Conservation (phyloP, 2,113 vertebrate species). For the Leptosomus discolor region DNA sequence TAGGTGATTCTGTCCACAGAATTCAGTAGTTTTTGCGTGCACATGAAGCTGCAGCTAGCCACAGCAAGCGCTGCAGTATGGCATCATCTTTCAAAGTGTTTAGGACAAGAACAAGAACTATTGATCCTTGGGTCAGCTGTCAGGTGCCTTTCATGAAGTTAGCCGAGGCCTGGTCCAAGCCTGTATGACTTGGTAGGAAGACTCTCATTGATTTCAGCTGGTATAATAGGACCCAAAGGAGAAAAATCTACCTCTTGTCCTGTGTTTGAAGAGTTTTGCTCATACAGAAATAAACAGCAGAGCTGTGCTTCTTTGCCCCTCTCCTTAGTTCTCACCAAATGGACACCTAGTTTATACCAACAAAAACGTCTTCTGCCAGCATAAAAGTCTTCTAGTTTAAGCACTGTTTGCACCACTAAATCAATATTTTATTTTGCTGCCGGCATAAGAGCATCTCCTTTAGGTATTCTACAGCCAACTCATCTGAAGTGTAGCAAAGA, state of each 20-base stretch:
- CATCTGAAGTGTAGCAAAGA: background rate
- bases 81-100: background rate
- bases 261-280: background rate
- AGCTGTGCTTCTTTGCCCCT: background rate
- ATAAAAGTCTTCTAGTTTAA: background rate
- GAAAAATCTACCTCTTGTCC: background rate
- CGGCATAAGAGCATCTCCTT: background rate
- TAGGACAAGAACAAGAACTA: background rate
- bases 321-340: background rate
- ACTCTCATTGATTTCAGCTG: background rate
- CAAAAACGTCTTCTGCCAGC: background rate
- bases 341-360: background rate
- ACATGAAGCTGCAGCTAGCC: background rate
- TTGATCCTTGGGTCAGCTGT: background rate
- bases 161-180: background rate
- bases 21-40: background rate
- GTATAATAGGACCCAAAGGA: background rate
- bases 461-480: background rate
- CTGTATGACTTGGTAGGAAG: background rate
- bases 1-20: background rate
- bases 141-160: background rate
- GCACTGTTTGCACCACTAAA: background rate
- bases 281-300: background rate
- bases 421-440: background rate
- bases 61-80: background rate